phyloP scores from a whole-genome alignment of 2,113 vertebrate genomes.

The Oreochromis spilurus region DNA sequence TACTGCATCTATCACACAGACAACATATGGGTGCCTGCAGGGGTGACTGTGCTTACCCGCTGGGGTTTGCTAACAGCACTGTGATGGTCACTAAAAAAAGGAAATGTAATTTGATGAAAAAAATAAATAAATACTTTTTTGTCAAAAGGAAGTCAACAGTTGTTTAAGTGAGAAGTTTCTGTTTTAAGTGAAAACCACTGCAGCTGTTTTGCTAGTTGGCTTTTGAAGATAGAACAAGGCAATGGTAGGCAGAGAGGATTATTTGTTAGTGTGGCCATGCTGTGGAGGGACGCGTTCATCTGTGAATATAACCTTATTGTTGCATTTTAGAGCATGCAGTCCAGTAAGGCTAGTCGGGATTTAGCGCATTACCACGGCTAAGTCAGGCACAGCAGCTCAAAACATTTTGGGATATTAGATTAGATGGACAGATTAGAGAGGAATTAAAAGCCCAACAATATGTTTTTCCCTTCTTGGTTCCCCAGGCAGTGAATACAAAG shows the following conservation, averaged over 20 bases:
- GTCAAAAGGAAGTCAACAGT: background rate
- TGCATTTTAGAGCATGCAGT: conserved; percentile 31
- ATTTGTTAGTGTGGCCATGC: background rate
- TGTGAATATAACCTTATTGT: conserved; percentile 41
- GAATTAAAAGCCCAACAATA: conserved; percentile 53
- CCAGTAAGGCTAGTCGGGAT: conserved; percentile 55
- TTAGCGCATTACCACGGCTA: conserved; percentile 65
- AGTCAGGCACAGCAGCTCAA: conserved; percentile 54
- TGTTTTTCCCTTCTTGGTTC: conserved; percentile 41
- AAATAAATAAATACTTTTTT: background rate
- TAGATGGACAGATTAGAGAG: conserved; percentile 63
- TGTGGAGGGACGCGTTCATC: conserved; percentile 7
- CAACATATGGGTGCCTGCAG: conserved; percentile 49
- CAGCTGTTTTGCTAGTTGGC: background rate
- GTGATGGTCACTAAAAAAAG: conserved; percentile 29
- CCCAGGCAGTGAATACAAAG: conserved; percentile 15
- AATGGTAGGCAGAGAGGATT: background rate
- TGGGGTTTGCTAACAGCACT: conserved; percentile 39
- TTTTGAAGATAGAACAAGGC: background rate
- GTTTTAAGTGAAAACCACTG: background rate
- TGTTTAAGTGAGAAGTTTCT: background rate
- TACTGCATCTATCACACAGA: conserved; percentile 45
- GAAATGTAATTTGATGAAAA: conserved; percentile 12
- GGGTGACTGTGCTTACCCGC: conserved; percentile 26
- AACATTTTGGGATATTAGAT: conserved; percentile 62